Conservation (phyloP, 2,888 invertebrate genomes). For the Drosophila hamatofila region DNA sequence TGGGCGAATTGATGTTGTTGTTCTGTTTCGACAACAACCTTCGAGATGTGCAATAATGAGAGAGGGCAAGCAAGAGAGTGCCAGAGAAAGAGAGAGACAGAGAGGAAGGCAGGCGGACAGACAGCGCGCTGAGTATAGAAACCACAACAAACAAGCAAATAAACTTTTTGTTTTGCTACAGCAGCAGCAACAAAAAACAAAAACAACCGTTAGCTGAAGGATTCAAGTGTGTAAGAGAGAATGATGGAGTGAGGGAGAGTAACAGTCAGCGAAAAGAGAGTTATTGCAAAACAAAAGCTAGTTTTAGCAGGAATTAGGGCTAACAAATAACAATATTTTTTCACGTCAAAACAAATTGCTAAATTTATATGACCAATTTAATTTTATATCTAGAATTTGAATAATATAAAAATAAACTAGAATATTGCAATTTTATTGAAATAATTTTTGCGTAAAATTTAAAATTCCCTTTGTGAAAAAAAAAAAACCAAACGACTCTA, state of each 20-base stretch:
- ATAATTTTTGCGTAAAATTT: not conserved
- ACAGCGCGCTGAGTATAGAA: not conserved
- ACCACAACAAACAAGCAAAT: conserved; percentile 43
- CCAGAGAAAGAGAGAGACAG: not conserved
- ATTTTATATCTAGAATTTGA: no score
- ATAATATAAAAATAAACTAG: no score
- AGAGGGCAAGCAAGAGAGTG: not conserved
- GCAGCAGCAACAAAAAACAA: not conserved
- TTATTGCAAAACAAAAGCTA: not conserved
- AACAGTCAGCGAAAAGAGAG: not conserved
- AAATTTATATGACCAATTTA: not conserved
- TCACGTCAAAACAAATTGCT: not conserved
- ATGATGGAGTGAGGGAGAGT: not conserved
- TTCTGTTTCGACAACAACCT: conserved; percentile 31
- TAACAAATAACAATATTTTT: not conserved
- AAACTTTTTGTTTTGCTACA: conserved; percentile 50
- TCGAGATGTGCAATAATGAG: conserved; percentile 22
- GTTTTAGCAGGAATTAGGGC: not conserved
- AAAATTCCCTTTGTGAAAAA: not conserved
- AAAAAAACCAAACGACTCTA: not conserved
- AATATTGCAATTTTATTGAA: no score
- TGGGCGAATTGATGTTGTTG: conserved; percentile 15
- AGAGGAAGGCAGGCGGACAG: not conserved
- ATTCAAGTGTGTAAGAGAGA: conserved; percentile 29
- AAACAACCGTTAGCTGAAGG: conserved; percentile 70